Evolutionary conservation across 1,140 invertebrate genomes (phyloP).

Genomic region (Popillia japonica): DNA sequence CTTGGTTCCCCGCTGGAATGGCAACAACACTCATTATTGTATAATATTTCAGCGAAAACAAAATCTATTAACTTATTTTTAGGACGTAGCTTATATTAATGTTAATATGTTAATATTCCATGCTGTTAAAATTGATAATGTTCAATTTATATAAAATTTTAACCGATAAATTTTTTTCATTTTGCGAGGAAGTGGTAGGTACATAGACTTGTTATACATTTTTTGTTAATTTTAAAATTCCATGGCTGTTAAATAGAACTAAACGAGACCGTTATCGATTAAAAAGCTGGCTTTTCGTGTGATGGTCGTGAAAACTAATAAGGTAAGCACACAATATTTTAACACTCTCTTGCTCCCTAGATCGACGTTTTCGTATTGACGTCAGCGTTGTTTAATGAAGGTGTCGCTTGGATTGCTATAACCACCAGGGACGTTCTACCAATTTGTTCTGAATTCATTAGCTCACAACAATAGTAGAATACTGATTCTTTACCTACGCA

Average conservation of each 20-base stretch:
- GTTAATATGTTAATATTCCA: too few relatives aligned
- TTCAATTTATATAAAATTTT: too few relatives aligned
- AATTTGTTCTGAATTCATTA: conserved; percentile 25
- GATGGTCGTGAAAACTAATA: conserved; percentile 5
- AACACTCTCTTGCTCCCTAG: conserved; percentile 5
- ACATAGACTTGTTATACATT: not conserved
- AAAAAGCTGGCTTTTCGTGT: not conserved
- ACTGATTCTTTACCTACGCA: not conserved
- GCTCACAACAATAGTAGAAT: not conserved
- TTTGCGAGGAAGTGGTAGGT: not conserved
- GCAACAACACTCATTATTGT: too few relatives aligned
- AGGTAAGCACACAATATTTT: conserved; percentile 19
- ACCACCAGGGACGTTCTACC: not conserved
- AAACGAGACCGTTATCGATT: not conserved
- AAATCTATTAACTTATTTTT: too few relatives aligned
- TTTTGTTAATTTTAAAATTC: not conserved
- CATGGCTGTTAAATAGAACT: not conserved
- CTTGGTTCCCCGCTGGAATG: too few relatives aligned
- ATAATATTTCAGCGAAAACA: too few relatives aligned
- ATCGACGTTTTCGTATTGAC: conserved; percentile 33
- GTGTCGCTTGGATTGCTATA: conserved; percentile 22
- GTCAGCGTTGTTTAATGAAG: conserved; percentile 23
- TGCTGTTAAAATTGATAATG: too few relatives aligned
- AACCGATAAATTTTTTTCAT: not conserved
- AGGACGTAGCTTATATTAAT: too few relatives aligned